Evolutionary conservation across 2,888 invertebrate species (phyloP).

Genomic region (Drosophila suboccidentalis): DNA sequence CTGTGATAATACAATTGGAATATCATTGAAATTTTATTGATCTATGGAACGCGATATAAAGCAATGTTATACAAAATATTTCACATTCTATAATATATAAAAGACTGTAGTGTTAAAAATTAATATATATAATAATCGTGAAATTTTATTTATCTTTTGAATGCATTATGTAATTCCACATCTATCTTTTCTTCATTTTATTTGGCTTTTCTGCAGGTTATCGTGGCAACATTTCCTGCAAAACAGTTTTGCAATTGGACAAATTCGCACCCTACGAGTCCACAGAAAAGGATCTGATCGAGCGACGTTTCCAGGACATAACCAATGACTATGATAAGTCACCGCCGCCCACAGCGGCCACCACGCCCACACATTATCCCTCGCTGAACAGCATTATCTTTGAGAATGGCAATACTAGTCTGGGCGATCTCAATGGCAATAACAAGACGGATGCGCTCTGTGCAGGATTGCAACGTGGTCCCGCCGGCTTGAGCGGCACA

Average conservation of each 20-base stretch:
- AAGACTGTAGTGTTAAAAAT: too few relatives aligned
- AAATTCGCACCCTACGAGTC: conserved; percentile 83
- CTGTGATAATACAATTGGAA: too few relatives aligned
- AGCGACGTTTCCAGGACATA: conserved; percentile 84
- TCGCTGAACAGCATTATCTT: conserved; percentile 81
- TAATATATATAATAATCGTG: not conserved
- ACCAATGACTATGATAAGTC: conserved; percentile 84
- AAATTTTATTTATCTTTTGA: not conserved
- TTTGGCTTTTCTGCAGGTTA: conserved; percentile 69
- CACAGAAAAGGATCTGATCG: conserved; percentile 82
- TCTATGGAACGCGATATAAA: not conserved
- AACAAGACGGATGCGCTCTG: conserved; percentile 67
- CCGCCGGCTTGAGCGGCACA: conserved; percentile 41
- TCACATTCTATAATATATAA: too few relatives aligned
- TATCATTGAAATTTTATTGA: not conserved
- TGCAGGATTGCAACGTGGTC: conserved; percentile 52
- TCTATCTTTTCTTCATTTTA: not conserved
- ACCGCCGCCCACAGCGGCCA: conserved; percentile 77
- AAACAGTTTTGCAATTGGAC: conserved; percentile 84
- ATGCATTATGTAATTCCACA: not conserved
- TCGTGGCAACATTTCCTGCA: conserved; percentile 85
- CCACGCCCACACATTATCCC: conserved; percentile 77
- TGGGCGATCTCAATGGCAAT: conserved; percentile 70
- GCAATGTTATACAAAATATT: too few relatives aligned
- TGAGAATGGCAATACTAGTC: conserved; percentile 65